A percentile compares a stretch with the other conserved stretches of the same genome.
phyloP scores from a whole-genome alignment of 2,113 vertebrate genomes.

The Myiopsitta monachus region DNA sequence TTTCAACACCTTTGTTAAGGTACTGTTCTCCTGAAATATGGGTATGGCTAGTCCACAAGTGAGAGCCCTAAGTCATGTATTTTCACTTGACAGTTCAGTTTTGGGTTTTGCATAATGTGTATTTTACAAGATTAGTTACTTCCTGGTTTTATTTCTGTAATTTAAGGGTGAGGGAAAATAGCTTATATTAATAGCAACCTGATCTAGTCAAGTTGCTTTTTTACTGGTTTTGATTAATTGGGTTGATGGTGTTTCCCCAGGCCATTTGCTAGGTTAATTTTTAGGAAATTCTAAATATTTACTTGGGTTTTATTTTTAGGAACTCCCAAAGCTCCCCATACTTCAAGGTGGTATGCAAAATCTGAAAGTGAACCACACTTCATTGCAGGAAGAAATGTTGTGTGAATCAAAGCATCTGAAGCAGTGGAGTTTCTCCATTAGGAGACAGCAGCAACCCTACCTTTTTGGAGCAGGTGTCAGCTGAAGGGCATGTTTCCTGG shows the following conservation, averaged over 20 bases:
- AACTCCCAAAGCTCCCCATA: not conserved
- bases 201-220: not conserved
- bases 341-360: not conserved
- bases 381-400: not conserved
- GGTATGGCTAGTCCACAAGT: not conserved
- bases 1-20: not conserved
- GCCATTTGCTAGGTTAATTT: not conserved
- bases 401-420: not conserved
- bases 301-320: not conserved
- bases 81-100: not conserved
- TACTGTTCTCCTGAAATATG: not conserved
- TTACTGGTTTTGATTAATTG: not conserved
- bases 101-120: not conserved
- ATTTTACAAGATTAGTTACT: not conserved
- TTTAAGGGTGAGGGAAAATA: not conserved
- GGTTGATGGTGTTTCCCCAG: not conserved
- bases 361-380: not conserved
- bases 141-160: slow-evolving; percentile 42
- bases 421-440: not conserved
- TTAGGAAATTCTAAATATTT: slow-evolving; percentile 1
- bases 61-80: not conserved
- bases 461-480: not conserved
- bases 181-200: not conserved
- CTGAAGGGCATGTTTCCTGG: not conserved
- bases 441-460: not conserved